Evolutionary conservation across 2,888 invertebrate species (phyloP), one percentile per base, ranked within the genome.

Genomic region (Torymus texanus): DNA sequence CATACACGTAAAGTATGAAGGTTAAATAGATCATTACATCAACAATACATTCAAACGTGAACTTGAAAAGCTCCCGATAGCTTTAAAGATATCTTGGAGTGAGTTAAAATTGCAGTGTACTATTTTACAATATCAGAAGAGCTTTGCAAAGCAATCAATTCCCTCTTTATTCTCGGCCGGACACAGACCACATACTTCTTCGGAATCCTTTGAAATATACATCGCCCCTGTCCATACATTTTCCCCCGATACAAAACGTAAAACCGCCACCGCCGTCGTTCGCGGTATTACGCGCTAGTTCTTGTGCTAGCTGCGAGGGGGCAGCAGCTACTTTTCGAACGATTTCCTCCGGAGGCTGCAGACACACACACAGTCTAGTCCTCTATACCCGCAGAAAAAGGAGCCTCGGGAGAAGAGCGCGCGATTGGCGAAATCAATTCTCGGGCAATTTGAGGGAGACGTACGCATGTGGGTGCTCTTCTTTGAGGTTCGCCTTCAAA

Each of bases 391-490:
- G 4, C 0, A 29, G 5, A 29, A 50, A 62, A 24, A 13, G 11
- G 29, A 11, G 12, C 18, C 65, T 24, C n/a, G 21, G 21, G 55
- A 59, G 16, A 53, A 10, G 29, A 58, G 68, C 51, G n/a, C 58
- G 18, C 74, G 84, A 85, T 84, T 84, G 86, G 84, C 83, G 84
- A 88, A 88, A 88, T 88, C 88, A 88, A 88, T 88, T 88, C 86
- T 84, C 83, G 84, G 51, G 41, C 87, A 88, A 87, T 88, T 88
- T 86, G 21, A 3, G 29, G 16, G 51, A 84, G 81, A 82, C 81
- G 85, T 81, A 85, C 84, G 84, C 83, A 85, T 29, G 2, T 29
- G 29, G 3, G 4, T 29, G 29, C 29, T 29, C 2, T 29, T 5
- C 29, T 29, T 29, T 29, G 29, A 29, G 29, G 29, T 29, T 29